phyloP scores from a whole-genome alignment of 2,113 vertebrate genomes.

The Notechis scutatus region DNA sequence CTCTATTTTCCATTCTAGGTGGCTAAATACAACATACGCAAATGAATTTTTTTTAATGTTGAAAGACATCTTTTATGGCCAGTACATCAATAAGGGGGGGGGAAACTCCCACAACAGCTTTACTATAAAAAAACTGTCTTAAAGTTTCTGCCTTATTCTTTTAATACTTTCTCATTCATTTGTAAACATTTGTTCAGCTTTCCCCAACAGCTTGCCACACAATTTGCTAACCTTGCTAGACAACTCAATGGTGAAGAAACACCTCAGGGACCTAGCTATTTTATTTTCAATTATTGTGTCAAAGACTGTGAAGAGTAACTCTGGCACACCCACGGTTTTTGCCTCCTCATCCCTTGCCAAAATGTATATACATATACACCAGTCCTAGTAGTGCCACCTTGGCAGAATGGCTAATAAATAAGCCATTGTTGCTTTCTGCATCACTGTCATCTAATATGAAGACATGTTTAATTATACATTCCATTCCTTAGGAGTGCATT shows the following conservation, averaged over 20 bases:
- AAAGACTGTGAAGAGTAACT: background rate
- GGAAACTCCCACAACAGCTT: background rate
- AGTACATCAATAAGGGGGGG: background rate
- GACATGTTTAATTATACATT: background rate
- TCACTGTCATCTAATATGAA: background rate
- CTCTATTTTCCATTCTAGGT: background rate
- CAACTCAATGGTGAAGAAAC: background rate
- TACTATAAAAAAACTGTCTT: background rate
- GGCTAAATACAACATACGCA: background rate
- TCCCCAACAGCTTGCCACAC: background rate
- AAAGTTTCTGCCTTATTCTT: background rate
- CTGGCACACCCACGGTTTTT: background rate
- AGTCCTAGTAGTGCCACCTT: background rate
- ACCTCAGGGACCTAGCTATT: background rate
- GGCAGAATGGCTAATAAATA: background rate
- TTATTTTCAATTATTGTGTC: background rate
- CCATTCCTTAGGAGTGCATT: background rate
- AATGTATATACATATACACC: fast-evolving
- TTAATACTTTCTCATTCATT: slow-evolving; percentile 7
- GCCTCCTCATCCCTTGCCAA: background rate
- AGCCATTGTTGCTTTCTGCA: too few relatives aligned
- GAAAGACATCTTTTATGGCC: background rate
- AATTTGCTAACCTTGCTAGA: background rate
- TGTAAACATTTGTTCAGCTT: background rate
- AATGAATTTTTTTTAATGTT: background rate